Conservation (phyloP, 2,113 vertebrate species). For the Phalacrocorax brasilianus region DNA sequence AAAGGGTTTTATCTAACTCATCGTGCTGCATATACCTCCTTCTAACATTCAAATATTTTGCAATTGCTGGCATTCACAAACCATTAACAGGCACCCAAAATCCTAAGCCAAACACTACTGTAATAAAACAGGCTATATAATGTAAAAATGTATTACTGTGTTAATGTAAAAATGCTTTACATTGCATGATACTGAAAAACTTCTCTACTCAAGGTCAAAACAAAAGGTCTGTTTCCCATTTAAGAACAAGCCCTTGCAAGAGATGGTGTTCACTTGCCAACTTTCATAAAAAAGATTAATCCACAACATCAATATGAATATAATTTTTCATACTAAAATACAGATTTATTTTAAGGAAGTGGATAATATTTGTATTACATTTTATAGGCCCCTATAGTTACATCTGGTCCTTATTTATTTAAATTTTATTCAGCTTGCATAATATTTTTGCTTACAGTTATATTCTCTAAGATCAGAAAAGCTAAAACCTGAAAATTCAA, state of each 20-base stretch:
- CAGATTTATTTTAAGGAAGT: conserved; percentile 74
- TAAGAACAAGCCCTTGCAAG: conserved; percentile 40
- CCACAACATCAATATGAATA: conserved; percentile 68
- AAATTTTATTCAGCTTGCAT: conserved; percentile 74
- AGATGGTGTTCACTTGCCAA: conserved; percentile 47
- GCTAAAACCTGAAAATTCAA: conserved; percentile 73
- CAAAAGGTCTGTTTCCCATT: conserved; percentile 64
- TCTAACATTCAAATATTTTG: not conserved
- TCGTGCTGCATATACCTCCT: not conserved
- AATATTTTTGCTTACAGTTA: conserved; percentile 75
- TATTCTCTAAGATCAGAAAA: conserved; percentile 69
- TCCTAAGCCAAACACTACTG: conserved; percentile 41
- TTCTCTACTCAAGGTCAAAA: conserved; percentile 52
- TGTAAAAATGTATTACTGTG: not conserved
- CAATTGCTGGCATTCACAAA: not conserved
- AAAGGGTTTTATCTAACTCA: not conserved
- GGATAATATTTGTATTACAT: conserved; percentile 73
- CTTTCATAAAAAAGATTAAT: conserved; percentile 65
- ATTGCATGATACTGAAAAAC: conserved; percentile 13
- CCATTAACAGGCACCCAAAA: conserved; percentile 52
- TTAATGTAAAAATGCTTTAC: conserved; percentile 34
- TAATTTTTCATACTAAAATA: conserved; percentile 75
- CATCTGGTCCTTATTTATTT: conserved; percentile 76
- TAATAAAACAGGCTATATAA: conserved; percentile 56
- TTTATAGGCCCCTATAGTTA: conserved; percentile 72